These are phyloP conservation scores for Conus canariensis DNA, from an alignment of 2,888 invertebrate species.

Conservation along the genomic window DNA sequence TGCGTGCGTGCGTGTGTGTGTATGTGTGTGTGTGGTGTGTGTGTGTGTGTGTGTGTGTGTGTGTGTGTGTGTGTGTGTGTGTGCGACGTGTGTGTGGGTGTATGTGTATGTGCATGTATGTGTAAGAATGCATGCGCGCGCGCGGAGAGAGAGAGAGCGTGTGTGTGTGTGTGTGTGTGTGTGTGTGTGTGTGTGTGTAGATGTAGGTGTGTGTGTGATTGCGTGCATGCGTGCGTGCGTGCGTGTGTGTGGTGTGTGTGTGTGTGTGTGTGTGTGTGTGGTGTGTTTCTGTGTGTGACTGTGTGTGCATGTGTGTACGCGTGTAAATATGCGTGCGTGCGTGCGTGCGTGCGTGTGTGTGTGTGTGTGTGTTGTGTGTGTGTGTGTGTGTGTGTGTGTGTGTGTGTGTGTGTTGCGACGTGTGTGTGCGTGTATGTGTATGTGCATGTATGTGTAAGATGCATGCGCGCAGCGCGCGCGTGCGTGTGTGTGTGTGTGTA, in stretches of 20 bases:
- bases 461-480: no score
- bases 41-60: background rate
- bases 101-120: background rate
- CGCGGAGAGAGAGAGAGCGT: no score
- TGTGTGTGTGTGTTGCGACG: conserved; percentile 28
- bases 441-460: background rate
- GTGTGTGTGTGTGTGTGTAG: conserved; percentile 27
- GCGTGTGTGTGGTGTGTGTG: background rate
- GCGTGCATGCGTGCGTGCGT: conserved; percentile 30
- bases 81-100: background rate
- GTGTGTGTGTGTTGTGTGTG: background rate
- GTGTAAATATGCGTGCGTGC: background rate
- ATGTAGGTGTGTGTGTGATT: background rate
- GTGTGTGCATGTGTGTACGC: background rate
- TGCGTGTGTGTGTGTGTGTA: no score
- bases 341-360: background rate
- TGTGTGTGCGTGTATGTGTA: background rate
- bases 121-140: conserved; percentile 20
- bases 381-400: conserved; percentile 30
- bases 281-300: conserved; percentile 14
- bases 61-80: conserved; percentile 30
- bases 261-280: background rate
- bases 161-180: conserved; percentile 33
- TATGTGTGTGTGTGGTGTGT: conserved; percentile 10
- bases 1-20: background rate